Percentiles rank a stretch among this genome's conserved stretches.
Conservation (phyloP, 1,140 invertebrate species). For the Oreohelix idahoensis region DNA sequence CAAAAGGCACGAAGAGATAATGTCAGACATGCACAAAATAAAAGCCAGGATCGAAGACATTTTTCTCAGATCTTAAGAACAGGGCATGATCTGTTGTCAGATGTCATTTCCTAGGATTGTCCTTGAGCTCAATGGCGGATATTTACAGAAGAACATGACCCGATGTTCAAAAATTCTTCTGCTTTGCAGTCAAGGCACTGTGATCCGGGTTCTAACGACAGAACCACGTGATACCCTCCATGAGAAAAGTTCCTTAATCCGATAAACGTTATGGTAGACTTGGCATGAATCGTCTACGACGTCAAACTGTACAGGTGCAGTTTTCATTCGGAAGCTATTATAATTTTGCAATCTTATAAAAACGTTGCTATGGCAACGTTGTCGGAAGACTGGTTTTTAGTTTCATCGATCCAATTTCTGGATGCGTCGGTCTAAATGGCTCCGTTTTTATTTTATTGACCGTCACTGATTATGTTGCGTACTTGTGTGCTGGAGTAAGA, state of each 20-base stretch:
- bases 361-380: constrained; percentile 1
- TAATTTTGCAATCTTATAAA: background rate
- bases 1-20: background rate
- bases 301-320: background rate
- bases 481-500: background rate
- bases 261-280: too few species aligned
- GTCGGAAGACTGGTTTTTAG: background rate
- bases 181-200: too few species aligned
- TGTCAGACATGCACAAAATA: background rate
- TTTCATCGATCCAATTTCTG: background rate
- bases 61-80: background rate
- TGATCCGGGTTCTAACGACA: too few species aligned
- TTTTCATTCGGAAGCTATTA: background rate
- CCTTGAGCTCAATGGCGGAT: too few species aligned
- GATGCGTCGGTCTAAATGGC: background rate
- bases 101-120: background rate
- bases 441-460: background rate
- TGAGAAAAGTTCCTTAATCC: too few species aligned
- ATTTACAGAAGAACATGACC: too few species aligned
- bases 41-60: background rate
- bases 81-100: background rate
- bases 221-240: too few species aligned
- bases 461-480: background rate
- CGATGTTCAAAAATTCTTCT: too few species aligned
- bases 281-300: too few species aligned